Evolutionary conservation across 2,113 vertebrate species (phyloP).

Genomic region (Lanius collurio): DNA sequence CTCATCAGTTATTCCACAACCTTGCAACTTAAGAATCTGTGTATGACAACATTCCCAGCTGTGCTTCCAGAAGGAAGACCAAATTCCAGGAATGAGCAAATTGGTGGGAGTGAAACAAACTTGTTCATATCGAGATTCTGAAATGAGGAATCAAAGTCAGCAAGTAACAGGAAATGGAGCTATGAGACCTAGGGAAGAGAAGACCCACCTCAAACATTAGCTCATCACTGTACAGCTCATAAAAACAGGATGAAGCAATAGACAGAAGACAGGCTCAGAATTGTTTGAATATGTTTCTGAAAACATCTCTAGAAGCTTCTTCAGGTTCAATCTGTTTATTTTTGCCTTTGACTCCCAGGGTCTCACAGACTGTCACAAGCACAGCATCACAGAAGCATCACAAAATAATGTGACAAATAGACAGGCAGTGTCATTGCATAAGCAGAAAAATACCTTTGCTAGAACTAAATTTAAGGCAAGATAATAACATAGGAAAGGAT

Average conservation of each 20-base stretch:
- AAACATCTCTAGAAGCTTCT: neutral
- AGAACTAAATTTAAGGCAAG: conserved; percentile 35
- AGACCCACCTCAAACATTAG: neutral
- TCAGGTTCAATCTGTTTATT: neutral
- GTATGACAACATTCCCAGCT: conserved; percentile 22
- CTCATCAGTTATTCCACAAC: conserved; percentile 22
- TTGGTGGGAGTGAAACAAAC: neutral
- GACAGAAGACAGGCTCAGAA: neutral
- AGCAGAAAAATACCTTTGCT: conserved; percentile 38
- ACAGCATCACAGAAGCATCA: neutral
- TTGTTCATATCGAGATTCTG: neutral
- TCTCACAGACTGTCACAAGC: neutral
- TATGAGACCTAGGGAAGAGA: neutral
- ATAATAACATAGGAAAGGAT: neutral
- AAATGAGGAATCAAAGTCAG: neutral
- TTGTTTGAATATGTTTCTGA: neutral
- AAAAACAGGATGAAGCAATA: neutral
- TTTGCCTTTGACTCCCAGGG: neutral
- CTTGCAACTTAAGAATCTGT: neutral
- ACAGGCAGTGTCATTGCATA: neutral
- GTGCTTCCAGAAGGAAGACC: neutral
- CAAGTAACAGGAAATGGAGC: neutral
- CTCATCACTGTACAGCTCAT: neutral
- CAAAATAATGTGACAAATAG: neutral
- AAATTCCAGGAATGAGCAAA: neutral